phyloP scores from a whole-genome alignment of 1,140 invertebrate genomes.

The Drosophila elegans region DNA sequence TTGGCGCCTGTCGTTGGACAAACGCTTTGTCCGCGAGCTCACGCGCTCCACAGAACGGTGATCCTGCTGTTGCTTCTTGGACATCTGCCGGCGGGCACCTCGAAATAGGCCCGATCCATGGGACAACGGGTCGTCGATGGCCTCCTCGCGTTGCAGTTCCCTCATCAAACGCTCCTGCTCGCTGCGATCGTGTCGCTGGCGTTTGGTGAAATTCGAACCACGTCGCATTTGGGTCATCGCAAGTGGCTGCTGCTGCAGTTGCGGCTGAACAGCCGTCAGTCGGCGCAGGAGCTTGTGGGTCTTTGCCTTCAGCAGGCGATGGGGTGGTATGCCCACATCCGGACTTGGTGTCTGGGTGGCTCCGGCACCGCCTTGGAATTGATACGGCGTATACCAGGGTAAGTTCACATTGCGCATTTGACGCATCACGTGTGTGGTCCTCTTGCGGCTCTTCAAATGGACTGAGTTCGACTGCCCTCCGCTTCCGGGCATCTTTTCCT shows the following conservation, averaged over 20 bases:
- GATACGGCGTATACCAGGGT: constrained; percentile 33
- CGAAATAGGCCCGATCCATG: constrained; percentile 19
- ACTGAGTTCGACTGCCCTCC: too few species aligned
- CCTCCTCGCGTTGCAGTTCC: constrained; percentile 35
- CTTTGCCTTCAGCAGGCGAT: background rate
- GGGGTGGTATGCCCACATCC: background rate
- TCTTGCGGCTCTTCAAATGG: too few species aligned
- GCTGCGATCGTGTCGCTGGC: constrained; percentile 1
- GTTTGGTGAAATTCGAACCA: background rate
- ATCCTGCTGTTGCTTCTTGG: background rate
- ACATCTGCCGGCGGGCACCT: too few species aligned
- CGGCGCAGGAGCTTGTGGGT: background rate
- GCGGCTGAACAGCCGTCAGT: background rate
- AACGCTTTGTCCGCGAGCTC: constrained; percentile 10
- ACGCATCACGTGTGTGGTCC: background rate
- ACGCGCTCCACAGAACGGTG: constrained; percentile 10
- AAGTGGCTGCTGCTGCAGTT: too few species aligned
- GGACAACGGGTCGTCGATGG: constrained; percentile 48
- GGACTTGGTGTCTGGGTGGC: constrained; percentile 3
- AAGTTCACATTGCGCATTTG: constrained; percentile 3
- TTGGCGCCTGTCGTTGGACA: background rate
- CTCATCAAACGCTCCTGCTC: constrained; percentile 21
- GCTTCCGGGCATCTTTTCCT: background rate
- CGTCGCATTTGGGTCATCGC: background rate
- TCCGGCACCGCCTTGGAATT: constrained; percentile 32